Percentiles rank a stretch among this genome's conserved stretches.
Conservation (phyloP, 2,113 vertebrate species). For the Ceuthmochares aereus region DNA sequence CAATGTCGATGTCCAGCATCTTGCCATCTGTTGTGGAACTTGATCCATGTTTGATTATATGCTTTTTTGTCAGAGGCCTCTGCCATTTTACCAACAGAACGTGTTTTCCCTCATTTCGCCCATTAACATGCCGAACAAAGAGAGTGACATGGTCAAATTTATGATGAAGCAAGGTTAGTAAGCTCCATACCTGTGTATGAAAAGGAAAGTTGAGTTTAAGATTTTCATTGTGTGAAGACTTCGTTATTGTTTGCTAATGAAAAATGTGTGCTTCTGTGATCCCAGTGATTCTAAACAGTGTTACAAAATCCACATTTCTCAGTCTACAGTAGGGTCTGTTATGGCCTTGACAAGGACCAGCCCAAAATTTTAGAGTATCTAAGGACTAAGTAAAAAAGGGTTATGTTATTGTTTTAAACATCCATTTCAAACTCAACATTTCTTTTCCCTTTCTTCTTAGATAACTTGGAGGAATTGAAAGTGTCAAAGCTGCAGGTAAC, state of each 20-base stretch:
- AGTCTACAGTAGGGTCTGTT: not conserved
- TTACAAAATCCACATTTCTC: not conserved
- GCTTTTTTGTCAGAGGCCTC: not conserved
- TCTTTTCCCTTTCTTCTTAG: conserved; percentile 34
- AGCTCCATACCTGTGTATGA: not conserved
- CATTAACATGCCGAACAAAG: conserved; percentile 83
- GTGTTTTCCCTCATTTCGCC: conserved; percentile 84
- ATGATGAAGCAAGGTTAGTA: conserved; percentile 85
- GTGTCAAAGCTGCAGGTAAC: conserved; percentile 85
- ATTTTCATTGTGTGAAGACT: not conserved
- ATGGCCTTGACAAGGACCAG: not conserved
- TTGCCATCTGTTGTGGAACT: not conserved
- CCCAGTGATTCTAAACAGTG: not conserved
- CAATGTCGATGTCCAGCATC: not conserved
- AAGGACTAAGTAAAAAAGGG: not conserved
- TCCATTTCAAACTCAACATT: not conserved
- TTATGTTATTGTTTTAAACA: not conserved
- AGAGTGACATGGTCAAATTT: conserved; percentile 78
- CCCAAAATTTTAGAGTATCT: not conserved
- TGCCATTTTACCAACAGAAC: conserved; percentile 82
- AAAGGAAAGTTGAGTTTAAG: not conserved
- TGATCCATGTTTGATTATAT: not conserved
- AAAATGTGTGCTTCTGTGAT: not conserved
- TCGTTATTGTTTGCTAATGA: not conserved
- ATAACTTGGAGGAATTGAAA: conserved; percentile 85